A percentile compares a stretch with the other conserved stretches of the same genome.
These are phyloP conservation scores for Sarotherodon lohbergeri DNA, from an alignment of 2,113 vertebrate species.

Conservation along the genomic window DNA sequence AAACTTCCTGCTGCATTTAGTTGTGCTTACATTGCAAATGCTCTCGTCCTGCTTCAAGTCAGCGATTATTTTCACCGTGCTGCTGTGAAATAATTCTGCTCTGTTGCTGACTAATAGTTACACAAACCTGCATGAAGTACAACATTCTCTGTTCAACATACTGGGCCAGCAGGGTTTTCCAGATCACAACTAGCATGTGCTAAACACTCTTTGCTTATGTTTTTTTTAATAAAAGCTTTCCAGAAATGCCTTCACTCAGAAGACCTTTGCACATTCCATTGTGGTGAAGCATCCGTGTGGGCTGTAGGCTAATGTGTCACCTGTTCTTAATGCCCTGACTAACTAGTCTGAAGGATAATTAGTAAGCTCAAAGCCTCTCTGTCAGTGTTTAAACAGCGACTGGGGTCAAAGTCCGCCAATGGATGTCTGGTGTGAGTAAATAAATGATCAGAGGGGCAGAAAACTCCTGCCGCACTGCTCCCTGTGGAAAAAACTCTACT, in stretches of 20 bases:
- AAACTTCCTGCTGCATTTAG: background rate
- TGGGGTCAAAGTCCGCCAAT: conserved; percentile 43
- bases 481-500: background rate
- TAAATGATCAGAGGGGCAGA: background rate
- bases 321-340: background rate
- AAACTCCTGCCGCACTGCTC: background rate
- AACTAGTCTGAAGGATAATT: conserved; percentile 10
- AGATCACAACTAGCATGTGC: background rate
- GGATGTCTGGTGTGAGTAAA: conserved; percentile 5
- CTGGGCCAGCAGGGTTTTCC: background rate
- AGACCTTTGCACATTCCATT: conserved; percentile 2
- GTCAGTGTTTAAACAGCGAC: conserved; percentile 28
- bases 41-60: background rate
- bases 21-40: background rate
- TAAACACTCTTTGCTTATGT: background rate
- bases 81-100: background rate
- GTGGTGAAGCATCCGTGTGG: background rate
- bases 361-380: background rate
- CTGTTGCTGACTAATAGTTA: background rate
- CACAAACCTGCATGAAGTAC: background rate
- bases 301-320: conserved; percentile 19
- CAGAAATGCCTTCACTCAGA: background rate
- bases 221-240: background rate
- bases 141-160: background rate
- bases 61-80: background rate